These are phyloP conservation scores for Sebastes trivittatus DNA, from an alignment of 2,797 vertebrate genomes.

Conservation along the genomic window DNA sequence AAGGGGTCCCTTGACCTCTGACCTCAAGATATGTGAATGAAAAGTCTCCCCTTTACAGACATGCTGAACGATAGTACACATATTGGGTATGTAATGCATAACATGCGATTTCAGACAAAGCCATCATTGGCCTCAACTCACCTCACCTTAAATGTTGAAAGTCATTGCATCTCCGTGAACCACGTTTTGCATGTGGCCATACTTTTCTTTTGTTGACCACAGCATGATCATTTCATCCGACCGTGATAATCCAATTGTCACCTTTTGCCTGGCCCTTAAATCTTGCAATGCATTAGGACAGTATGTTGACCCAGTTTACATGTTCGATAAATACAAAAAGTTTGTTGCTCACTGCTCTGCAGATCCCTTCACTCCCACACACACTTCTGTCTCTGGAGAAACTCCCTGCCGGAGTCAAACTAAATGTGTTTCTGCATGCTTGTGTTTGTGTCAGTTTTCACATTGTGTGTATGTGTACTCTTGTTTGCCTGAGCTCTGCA, in stretches of 20 bases:
- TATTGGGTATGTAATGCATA: too few relatives aligned
- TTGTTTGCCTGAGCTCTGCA: conserved; percentile 16
- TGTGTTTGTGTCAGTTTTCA: conserved; percentile 16
- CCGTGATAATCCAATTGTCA: neutral
- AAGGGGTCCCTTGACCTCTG: too few relatives aligned
- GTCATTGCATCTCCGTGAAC: neutral
- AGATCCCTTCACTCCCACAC: conserved; percentile 52
- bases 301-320: neutral
- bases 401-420: conserved; percentile 27
- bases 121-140: neutral
- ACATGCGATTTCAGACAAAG: too few relatives aligned
- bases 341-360: conserved; percentile 15
- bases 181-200: neutral
- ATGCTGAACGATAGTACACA: too few relatives aligned
- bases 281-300: neutral
- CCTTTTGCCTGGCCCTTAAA: neutral
- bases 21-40: too few relatives aligned
- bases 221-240: neutral
- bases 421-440: conserved; percentile 24
- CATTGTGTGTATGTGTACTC: neutral
- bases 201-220: neutral
- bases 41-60: too few relatives aligned
- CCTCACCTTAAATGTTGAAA: neutral
- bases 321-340: conserved; percentile 6
- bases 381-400: conserved; percentile 52